phyloP scores from a whole-genome alignment of 2,888 invertebrate genomes.

The Pseudococcus jackbeardsleyi region DNA sequence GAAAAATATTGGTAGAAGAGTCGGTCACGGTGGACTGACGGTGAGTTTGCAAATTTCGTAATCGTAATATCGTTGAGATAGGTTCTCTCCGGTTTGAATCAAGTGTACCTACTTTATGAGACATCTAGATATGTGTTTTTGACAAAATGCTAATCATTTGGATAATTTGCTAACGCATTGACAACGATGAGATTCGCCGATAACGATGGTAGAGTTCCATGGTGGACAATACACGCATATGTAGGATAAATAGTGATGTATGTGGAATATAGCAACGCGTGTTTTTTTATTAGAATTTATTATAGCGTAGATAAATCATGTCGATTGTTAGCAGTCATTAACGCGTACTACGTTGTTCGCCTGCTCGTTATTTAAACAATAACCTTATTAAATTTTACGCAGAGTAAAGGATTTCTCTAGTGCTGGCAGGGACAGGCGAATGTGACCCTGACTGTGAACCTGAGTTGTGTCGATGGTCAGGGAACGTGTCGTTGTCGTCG shows the following conservation, averaged over 20 bases:
- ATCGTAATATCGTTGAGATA: neutral
- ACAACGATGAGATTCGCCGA: neutral
- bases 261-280: neutral
- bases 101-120: too few relatives aligned
- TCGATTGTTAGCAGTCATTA: constrained; percentile 29
- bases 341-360: constrained; percentile 20
- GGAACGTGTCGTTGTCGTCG: neutral
- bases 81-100: too few relatives aligned
- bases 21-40: neutral
- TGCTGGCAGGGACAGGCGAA: neutral
- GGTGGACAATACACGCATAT: neutral
- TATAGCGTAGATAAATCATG: constrained; percentile 20
- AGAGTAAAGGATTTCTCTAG: neutral
- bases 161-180: neutral
- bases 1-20: neutral
- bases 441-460: constrained; percentile 22
- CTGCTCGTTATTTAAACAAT: neutral
- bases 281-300: constrained; percentile 35
- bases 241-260: neutral
- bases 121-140: neutral
- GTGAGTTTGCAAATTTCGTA: neutral
- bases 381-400: neutral
- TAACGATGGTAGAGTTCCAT: neutral
- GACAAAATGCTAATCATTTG: neutral
- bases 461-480: constrained; percentile 1